Base-by-base conservation (phyloP, 2,888 invertebrate species). In the Laspeyria flexula region DNA sequence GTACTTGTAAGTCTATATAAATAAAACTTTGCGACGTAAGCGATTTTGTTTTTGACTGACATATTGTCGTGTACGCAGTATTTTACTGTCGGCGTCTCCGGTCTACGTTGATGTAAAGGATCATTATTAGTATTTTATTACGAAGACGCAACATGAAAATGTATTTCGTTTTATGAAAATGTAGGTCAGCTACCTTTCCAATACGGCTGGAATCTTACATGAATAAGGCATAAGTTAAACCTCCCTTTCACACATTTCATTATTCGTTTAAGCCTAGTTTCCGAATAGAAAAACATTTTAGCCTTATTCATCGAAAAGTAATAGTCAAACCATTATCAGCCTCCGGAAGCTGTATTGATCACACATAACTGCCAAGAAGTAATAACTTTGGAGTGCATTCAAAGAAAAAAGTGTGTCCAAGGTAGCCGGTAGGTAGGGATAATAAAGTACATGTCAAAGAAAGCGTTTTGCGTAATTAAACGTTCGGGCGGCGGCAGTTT, bases 381-480 rank as follows among this genome's bases (percentile, higher is more conserved):
- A 21, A 21, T 21, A 21, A 21, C 21, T 21, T 5, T 5, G 21
- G 21, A 21, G 3, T 21, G 21, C n/a, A n/a, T n/a, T n/a, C n/a
- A n/a, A n/a, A n/a, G n/a, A n/a, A n/a, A n/a, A n/a, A 21, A 21
- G 21, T 21, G 21, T 2, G 21, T 21, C 2, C 5, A 16, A 56
- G 49, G 45, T 62, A 37, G 47, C 55, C 43, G 13, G 15, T 25
- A 27, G 60, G 38, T 45, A 54, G 42, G 55, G 53, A 39, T 59
- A 65, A 53, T 60, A 64, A 62, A 66, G 61, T 64, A 64, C 64
- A 74, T 69, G 77, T 74, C 61, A 73, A 79, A 85, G 83, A 85
- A 86, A 84, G 73, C 81, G 73, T 83, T 84, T 83, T 79, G 77
- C 85, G 84, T 90, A 90, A 89, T 88, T 88, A 90, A 88, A 86